These are phyloP conservation scores for Gambusia yucatana DNA, from an alignment of 2,797 vertebrate species.

Conservation along the genomic window DNA sequence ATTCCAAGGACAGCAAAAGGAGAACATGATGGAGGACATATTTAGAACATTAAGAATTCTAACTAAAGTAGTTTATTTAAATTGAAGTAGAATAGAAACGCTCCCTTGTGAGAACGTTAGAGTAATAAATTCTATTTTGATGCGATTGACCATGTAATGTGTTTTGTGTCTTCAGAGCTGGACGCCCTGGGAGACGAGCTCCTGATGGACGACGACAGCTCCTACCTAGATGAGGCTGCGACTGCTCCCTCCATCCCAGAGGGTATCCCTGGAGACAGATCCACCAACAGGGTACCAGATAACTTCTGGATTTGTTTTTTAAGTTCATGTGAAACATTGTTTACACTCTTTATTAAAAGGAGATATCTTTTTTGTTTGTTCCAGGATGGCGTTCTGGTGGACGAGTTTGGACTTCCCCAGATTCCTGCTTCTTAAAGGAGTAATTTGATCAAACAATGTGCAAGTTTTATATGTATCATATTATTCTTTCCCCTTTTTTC, in stretches of 20 bases:
- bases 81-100: background rate
- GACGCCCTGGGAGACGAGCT: constrained; percentile 95
- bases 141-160: background rate
- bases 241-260: constrained; percentile 93
- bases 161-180: constrained; percentile 83
- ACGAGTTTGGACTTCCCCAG: constrained; percentile 97
- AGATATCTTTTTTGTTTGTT: constrained; percentile 21
- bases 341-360: background rate
- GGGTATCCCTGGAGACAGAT: constrained; percentile 87
- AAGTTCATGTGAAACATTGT: background rate
- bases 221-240: constrained; percentile 94
- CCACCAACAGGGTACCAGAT: constrained; percentile 87
- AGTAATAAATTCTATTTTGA: background rate
- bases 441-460: constrained; percentile 36
- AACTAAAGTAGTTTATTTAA: background rate
- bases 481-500: constrained; percentile 35
- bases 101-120: background rate
- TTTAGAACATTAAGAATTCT: background rate
- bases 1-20: background rate
- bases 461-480: constrained; percentile 76
- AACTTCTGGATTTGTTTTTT: background rate
- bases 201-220: constrained; percentile 93
- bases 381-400: constrained; percentile 96
- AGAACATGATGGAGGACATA: too few species aligned
- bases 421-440: constrained; percentile 91